These are phyloP conservation scores for Corythoichthys haematopterus DNA, from an alignment of 2,113 vertebrate genomes.

Conservation along the genomic window DNA sequence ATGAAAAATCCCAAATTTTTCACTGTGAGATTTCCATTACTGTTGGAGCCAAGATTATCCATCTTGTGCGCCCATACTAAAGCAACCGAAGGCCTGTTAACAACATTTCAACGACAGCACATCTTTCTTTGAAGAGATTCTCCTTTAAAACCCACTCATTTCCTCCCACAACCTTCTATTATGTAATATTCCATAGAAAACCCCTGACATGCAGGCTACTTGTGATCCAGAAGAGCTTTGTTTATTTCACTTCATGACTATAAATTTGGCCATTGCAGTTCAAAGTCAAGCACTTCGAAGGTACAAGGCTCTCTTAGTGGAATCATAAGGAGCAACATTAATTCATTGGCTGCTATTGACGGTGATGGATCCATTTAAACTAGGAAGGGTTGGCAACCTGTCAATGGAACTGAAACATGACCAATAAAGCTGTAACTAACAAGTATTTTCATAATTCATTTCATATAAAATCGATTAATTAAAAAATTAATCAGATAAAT, in stretches of 20 bases:
- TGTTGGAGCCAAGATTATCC: background rate
- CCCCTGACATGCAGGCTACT: slow-evolving; percentile 19
- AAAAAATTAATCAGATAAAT: too few species aligned
- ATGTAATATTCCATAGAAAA: slow-evolving; percentile 26
- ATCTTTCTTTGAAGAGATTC: slow-evolving; percentile 39
- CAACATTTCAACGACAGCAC: slow-evolving; percentile 40
- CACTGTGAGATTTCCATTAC: background rate
- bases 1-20: background rate
- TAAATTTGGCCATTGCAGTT: background rate
- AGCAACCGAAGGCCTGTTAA: slow-evolving; percentile 35
- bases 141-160: slow-evolving; percentile 30
- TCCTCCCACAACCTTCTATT: slow-evolving; percentile 13
- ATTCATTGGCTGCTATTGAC: too few species aligned
- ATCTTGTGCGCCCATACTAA: slow-evolving; percentile 29
- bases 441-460: too few species aligned
- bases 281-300: background rate
- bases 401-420: too few species aligned
- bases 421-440: too few species aligned
- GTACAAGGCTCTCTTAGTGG: background rate
- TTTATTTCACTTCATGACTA: slow-evolving; percentile 1
- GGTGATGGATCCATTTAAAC: too few species aligned
- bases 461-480: too few species aligned
- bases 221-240: slow-evolving; percentile 6
- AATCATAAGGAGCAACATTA: too few species aligned
- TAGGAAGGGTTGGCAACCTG: too few species aligned